Conservation (phyloP, 2,888 invertebrate genomes). For the Brenthis ino region DNA sequence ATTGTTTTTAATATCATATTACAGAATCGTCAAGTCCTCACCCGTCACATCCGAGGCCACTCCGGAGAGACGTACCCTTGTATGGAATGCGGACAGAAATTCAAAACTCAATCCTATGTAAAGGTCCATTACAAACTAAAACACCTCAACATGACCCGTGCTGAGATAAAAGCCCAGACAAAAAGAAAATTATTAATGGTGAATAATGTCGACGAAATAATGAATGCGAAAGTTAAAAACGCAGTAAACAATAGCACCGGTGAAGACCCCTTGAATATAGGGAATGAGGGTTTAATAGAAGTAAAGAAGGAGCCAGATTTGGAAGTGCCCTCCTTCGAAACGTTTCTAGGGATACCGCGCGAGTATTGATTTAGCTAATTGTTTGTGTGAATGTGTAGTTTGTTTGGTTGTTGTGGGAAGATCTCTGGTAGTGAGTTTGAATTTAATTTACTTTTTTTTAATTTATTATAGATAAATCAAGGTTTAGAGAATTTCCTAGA, state of each 20-base stretch:
- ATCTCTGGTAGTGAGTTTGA: not conserved
- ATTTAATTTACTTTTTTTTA: not conserved
- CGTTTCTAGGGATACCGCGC: slow-evolving; percentile 43
- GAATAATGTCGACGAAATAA: slow-evolving; percentile 26
- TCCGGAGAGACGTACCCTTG: slow-evolving; percentile 55
- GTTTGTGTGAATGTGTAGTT: not conserved
- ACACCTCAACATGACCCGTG: slow-evolving; percentile 56
- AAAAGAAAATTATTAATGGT: slow-evolving; percentile 44
- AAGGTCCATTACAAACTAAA: slow-evolving; percentile 55
- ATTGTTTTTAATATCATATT: not conserved
- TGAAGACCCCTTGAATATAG: slow-evolving; percentile 27
- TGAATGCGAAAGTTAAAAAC: slow-evolving; percentile 33
- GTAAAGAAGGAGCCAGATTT: slow-evolving; percentile 30
- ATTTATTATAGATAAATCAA: too few species aligned
- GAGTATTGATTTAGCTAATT: slow-evolving; percentile 22
- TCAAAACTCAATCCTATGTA: slow-evolving; percentile 57
- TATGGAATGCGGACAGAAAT: slow-evolving; percentile 53
- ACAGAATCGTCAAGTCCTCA: slow-evolving; percentile 57
- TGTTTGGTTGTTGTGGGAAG: not conserved
- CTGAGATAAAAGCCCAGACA: slow-evolving; percentile 49
- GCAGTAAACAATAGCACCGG: not conserved
- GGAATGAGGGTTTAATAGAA: not conserved
- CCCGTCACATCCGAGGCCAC: slow-evolving; percentile 54
- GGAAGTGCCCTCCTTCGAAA: slow-evolving; percentile 43
- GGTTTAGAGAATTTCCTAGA: too few species aligned